Conservation (phyloP, 2,888 invertebrate species). For the Lasioglossum leucozonium region DNA sequence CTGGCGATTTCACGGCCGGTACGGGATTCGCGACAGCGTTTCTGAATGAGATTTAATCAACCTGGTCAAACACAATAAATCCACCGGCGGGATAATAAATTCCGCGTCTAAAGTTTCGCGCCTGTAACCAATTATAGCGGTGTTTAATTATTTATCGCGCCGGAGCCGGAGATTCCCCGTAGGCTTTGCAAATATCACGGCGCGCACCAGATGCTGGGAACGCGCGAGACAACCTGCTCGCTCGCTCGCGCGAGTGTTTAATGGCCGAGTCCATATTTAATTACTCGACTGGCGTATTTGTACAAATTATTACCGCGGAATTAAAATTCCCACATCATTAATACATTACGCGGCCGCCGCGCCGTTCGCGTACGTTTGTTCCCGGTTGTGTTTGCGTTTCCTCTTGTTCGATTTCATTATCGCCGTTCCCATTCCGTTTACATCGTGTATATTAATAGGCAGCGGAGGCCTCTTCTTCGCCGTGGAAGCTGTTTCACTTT, state of each 20-base stretch:
- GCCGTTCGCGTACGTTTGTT: not conserved
- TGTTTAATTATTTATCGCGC: constrained; percentile 59
- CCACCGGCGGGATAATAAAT: constrained; percentile 49
- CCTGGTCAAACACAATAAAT: constrained; percentile 52
- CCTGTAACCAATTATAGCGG: constrained; percentile 57
- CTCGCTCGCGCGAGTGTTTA: constrained; percentile 34
- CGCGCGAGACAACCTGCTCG: constrained; percentile 32
- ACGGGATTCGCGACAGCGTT: not conserved
- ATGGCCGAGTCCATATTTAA: constrained; percentile 56
- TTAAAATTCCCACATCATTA: constrained; percentile 61
- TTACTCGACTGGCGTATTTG: constrained; percentile 52
- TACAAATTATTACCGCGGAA: constrained; percentile 53
- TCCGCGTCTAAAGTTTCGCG: constrained; percentile 50
- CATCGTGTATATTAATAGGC: constrained; percentile 5
- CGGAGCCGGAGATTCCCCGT: constrained; percentile 57
- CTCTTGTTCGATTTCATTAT: constrained; percentile 31
- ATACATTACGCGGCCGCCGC: constrained; percentile 34
- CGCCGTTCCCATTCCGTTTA: not conserved
- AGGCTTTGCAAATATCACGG: constrained; percentile 61
- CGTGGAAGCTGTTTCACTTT: constrained; percentile 38
- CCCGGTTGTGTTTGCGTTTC: constrained; percentile 18
- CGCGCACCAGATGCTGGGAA: constrained; percentile 52
- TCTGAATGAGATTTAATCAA: constrained; percentile 58
- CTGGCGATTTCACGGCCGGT: not conserved
- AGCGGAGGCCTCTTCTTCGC: constrained; percentile 20